A percentile compares a stretch with the other conserved stretches of the same genome.
These are phyloP conservation scores for Pteria penguin DNA, from an alignment of 2,888 invertebrate genomes.

Conservation along the genomic window DNA sequence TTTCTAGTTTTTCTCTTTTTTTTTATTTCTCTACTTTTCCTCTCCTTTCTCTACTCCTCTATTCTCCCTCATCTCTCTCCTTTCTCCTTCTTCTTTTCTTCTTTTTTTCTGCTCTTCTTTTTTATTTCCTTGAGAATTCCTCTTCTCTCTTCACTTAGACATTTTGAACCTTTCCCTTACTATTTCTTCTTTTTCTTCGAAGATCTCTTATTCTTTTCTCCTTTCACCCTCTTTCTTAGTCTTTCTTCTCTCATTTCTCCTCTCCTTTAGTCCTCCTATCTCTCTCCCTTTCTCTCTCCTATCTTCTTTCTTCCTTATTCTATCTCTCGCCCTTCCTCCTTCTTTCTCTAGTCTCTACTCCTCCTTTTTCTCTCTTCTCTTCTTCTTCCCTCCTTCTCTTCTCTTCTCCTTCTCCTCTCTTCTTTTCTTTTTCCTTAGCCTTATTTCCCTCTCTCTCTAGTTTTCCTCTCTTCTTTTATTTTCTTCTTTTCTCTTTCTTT, in stretches of 20 bases:
- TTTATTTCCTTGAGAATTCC: too few species aligned
- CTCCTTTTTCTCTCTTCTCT: neutral
- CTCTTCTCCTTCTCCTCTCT: neutral
- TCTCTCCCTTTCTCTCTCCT: neutral
- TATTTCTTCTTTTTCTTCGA: neutral
- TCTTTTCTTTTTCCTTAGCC: neutral
- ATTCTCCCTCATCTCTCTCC: too few species aligned
- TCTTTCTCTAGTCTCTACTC: neutral
- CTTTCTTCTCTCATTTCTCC: neutral
- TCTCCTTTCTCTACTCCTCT: too few species aligned
- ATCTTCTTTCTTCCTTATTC: neutral
- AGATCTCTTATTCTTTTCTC: neutral
- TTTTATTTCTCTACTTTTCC: too few species aligned
- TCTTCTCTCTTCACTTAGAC: too few species aligned
- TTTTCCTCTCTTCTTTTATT: neutral
- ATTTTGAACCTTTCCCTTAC: neutral
- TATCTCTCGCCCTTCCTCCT: neutral
- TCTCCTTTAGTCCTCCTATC: neutral
- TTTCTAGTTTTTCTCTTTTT: too few species aligned
- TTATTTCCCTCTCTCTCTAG: neutral
- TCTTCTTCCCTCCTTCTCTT: neutral
- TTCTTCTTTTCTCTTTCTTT: neutral
- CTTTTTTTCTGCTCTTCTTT: too few species aligned
- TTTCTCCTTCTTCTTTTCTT: too few species aligned
- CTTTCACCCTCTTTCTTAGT: neutral